Conservation (phyloP, 2,888 invertebrate species). For the Archips crataeganus region DNA sequence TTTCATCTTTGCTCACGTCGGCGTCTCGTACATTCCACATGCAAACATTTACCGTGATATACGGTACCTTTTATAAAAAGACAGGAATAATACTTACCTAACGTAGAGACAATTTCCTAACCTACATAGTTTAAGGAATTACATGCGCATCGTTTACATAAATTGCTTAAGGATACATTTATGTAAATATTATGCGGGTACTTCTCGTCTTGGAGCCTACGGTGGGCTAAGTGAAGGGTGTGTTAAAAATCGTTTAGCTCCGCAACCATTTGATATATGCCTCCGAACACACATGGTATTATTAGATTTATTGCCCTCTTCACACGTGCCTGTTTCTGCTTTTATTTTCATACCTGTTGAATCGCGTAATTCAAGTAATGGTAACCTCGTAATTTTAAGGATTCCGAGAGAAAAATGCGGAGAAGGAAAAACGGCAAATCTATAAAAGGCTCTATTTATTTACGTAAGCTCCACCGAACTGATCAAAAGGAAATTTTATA, state of each 20-base stretch:
- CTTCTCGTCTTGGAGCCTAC: constrained; percentile 44
- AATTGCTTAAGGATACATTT: constrained; percentile 49
- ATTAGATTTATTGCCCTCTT: constrained; percentile 5
- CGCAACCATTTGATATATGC: constrained; percentile 24
- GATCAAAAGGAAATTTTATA: constrained; percentile 76
- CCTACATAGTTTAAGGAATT: constrained; percentile 45
- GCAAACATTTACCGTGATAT: constrained; percentile 27
- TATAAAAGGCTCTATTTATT: constrained; percentile 70
- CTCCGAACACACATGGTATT: constrained; percentile 3
- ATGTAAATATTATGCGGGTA: constrained; percentile 50
- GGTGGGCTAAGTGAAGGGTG: constrained; percentile 44
- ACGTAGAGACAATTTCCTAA: constrained; percentile 38
- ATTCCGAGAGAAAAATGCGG: constrained; percentile 50
- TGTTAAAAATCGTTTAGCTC: constrained; percentile 48
- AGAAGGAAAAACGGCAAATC: constrained; percentile 56
- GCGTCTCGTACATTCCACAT: constrained; percentile 12
- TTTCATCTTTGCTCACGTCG: constrained; percentile 31
- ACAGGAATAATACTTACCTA: constrained; percentile 31
- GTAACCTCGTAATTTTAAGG: constrained; percentile 35
- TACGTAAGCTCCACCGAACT: constrained; percentile 71
- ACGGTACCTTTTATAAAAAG: constrained; percentile 6
- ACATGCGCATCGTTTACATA: constrained; percentile 49
- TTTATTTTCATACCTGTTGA: constrained; percentile 28
- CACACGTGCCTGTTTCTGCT: neutral
- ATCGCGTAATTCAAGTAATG: constrained; percentile 13